phyloP scores from a whole-genome alignment of 2,797 vertebrate species.

The Catharus ustulatus region DNA sequence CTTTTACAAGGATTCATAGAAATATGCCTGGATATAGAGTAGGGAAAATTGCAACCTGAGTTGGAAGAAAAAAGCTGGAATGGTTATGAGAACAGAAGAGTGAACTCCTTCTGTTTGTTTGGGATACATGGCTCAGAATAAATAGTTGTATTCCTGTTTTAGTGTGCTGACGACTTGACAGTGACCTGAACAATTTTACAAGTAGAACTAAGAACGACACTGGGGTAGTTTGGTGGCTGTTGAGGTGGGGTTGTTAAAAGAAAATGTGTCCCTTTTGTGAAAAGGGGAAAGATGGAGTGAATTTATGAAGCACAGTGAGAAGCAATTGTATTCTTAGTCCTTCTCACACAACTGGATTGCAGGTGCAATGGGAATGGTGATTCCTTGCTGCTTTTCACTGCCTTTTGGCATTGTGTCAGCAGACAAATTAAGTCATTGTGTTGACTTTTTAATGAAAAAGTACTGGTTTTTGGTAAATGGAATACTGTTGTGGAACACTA shows the following conservation, averaged over 20 bases:
- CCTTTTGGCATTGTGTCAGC: not conserved
- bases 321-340: not conserved
- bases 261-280: not conserved
- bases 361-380: not conserved
- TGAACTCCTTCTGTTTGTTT: not conserved
- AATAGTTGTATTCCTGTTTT: not conserved
- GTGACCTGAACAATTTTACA: not conserved
- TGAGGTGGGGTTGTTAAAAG: not conserved
- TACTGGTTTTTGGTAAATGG: not conserved
- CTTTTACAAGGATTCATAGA: not conserved
- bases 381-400: not conserved
- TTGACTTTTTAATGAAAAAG: not conserved
- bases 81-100: not conserved
- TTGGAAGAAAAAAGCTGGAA: not conserved
- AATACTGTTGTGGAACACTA: not conserved
- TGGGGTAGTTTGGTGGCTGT: not conserved
- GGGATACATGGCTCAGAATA: not conserved
- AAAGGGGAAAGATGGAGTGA: not conserved
- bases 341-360: not conserved
- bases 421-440: not conserved
- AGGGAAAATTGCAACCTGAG: not conserved
- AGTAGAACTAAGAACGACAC: not conserved
- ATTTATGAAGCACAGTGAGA: not conserved
- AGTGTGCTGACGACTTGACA: not conserved
- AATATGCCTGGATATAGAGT: not conserved